Evolutionary conservation across 2,888 invertebrate species (phyloP), one percentile per base, ranked within the genome.

Genomic region (Pilophorus perplexus): DNA sequence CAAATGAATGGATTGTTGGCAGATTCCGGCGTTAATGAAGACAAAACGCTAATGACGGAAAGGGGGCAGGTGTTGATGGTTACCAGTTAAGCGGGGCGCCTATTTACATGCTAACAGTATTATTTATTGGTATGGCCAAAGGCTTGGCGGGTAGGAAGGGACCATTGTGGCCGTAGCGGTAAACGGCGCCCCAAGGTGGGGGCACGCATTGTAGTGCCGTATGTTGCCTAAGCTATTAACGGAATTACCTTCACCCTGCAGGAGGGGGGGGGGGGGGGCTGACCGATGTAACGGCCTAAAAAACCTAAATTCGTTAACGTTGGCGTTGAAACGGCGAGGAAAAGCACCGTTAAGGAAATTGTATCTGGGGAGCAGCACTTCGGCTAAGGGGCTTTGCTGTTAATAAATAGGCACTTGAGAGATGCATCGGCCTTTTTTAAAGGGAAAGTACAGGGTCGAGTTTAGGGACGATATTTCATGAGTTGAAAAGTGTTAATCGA

Each of bases 351-450:
- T 60, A 60, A 60, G 60, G 60, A 62, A 62, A 62, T 46, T 46
- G 60, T 62, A 62, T 46, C 60, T 33, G 44, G 46, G n/a, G 60
- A 62, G 46, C 46, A 62, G 60, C 60, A 62, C 60, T 62, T 62
- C 16, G 46, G 46, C 46, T 62, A 33, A 62, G 33, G 60, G 44
- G 46, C 44, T 62, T 46, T 25, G 27, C 60, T 46, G 46, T 33
- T 62, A 62, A 62, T 62, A 62, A 62, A 62, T 62, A 44, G 60
- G 60, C 33, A 46, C 60, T 62, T 62, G 46, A 62, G 33, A 27
- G 46, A 62, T 46, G 46, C 60, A 28, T 27, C 60, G 5, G 33
- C n/a, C 18, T 18, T 38, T 38, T 22, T 38, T 38, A n/a, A n/a
- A n/a, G n/a, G n/a, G n/a, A n/a, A n/a, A n/a, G n/a, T n/a, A n/a